Evolutionary conservation across 2,797 vertebrate genomes (phyloP).

Genomic region (Limosa lapponica): DNA sequence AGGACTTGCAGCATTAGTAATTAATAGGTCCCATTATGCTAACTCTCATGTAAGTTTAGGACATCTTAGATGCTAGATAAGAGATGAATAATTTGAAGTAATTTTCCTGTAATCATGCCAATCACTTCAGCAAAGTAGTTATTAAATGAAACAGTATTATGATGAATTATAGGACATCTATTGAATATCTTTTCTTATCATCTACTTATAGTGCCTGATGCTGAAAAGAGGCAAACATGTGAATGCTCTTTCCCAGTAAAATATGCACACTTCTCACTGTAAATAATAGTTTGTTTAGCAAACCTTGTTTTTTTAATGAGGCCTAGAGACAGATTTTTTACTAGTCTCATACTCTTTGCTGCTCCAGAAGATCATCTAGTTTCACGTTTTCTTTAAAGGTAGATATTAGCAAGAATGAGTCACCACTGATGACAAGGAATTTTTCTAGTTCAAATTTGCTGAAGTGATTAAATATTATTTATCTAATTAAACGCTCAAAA

Average conservation of each 20-base stretch:
- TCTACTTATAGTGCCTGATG: constrained; percentile 74
- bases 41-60: constrained; percentile 83
- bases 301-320: constrained; percentile 81
- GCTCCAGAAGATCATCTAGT: constrained; percentile 43
- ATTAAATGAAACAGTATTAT: constrained; percentile 87
- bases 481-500: constrained; percentile 86
- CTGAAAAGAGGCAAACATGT: constrained; percentile 77
- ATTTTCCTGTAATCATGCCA: constrained; percentile 87
- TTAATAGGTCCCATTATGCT: constrained; percentile 84
- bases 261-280: constrained; percentile 75
- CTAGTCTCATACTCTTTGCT: constrained; percentile 17
- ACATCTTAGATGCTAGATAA: constrained; percentile 85
- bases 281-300: constrained; percentile 84
- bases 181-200: constrained; percentile 83
- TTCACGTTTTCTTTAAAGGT: constrained; percentile 70
- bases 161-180: constrained; percentile 85
- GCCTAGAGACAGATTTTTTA: constrained; percentile 59
- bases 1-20: constrained; percentile 82
- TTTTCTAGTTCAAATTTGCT: constrained; percentile 81
- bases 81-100: constrained; percentile 87
- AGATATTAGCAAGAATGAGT: constrained; percentile 68
- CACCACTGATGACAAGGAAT: constrained; percentile 80
- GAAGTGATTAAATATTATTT: constrained; percentile 86
- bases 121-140: constrained; percentile 88
- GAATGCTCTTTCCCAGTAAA: constrained; percentile 71